These are phyloP conservation scores for Tetragonula carbonaria DNA, from an alignment of 2,888 invertebrate genomes.

Conservation along the genomic window DNA sequence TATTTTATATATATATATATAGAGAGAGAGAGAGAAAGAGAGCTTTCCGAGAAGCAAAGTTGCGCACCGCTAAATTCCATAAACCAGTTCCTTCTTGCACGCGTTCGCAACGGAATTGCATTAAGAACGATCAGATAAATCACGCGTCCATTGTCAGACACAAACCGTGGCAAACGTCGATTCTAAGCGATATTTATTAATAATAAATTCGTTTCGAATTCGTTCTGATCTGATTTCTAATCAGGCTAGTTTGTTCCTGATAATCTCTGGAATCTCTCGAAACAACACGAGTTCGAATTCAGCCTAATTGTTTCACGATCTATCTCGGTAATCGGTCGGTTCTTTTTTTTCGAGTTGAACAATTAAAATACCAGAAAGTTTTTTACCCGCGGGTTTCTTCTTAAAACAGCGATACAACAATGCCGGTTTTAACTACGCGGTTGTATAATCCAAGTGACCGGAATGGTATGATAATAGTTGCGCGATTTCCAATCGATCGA, in stretches of 20 bases:
- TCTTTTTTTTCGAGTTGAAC: background rate
- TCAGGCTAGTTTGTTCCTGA: background rate
- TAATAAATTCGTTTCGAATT: background rate
- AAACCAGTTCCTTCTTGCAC: background rate
- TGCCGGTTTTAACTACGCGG: constrained; percentile 19
- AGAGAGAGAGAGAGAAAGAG: constrained; percentile 30
- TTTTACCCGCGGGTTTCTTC: background rate
- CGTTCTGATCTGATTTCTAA: background rate
- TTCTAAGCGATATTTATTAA: background rate
- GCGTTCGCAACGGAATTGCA: background rate
- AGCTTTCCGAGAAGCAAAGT: constrained; percentile 14
- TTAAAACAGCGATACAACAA: constrained; percentile 12
- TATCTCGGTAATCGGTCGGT: background rate
- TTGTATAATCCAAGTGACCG: constrained; percentile 49
- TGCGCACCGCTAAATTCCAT: background rate
- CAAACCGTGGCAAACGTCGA: background rate
- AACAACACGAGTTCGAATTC: background rate
- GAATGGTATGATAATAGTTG: constrained; percentile 63
- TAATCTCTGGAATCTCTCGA: background rate
- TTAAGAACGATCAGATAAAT: constrained; percentile 5
- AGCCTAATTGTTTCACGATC: constrained; percentile 1
- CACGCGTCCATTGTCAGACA: background rate
- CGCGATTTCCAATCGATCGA: constrained; percentile 50
- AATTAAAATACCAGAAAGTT: constrained; percentile 62
- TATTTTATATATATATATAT: background rate